Conservation (phyloP, 1,140 invertebrate species). For the Euglossa dilemma region DNA sequence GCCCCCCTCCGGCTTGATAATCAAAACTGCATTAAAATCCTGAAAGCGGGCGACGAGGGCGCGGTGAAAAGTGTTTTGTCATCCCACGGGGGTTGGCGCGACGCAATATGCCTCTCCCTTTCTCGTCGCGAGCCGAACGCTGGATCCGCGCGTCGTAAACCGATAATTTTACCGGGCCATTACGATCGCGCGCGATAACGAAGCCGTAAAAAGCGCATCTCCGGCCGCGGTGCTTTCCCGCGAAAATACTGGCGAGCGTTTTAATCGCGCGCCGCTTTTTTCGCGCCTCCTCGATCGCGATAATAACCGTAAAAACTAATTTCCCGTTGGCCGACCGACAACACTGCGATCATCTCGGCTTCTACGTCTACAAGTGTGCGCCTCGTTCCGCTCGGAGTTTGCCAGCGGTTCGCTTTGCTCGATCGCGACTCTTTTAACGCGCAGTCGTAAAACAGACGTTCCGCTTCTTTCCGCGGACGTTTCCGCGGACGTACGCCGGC, state of each 20-base stretch:
- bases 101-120: slow-evolving; percentile 63
- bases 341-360: no score
- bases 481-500: no score
- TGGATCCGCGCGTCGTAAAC: slow-evolving; percentile 23
- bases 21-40: slow-evolving; percentile 75
- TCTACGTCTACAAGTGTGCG: no score
- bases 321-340: neutral
- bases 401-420: no score
- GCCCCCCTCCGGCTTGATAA: slow-evolving; percentile 55
- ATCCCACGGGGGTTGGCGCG: slow-evolving; percentile 57
- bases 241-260: slow-evolving; percentile 19
- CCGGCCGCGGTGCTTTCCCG: neutral
- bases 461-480: no score
- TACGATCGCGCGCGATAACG: slow-evolving; percentile 41
- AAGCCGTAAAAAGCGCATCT: slow-evolving; percentile 28
- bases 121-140: neutral
- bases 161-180: slow-evolving; percentile 42
- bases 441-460: no score
- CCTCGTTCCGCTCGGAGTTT: no score
- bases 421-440: no score
- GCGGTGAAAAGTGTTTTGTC: slow-evolving; percentile 73
- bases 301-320: slow-evolving; percentile 20
- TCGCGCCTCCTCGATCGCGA: neutral
- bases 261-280: slow-evolving; percentile 9
- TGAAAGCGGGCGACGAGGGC: slow-evolving; percentile 60